Conservation (phyloP, 1,140 invertebrate species). For the Adoxophyes honmai region DNA sequence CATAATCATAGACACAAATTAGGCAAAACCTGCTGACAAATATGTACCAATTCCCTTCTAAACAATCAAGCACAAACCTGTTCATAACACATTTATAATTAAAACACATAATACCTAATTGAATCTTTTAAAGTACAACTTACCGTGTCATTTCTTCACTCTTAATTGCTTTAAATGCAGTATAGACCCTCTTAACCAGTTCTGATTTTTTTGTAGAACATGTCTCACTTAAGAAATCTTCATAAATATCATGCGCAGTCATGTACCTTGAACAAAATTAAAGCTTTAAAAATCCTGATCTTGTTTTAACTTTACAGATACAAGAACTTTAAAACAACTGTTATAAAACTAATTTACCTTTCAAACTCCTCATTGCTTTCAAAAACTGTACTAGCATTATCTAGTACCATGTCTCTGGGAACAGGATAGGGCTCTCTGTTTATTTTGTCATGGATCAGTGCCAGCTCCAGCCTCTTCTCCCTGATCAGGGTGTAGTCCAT, state of each 20-base stretch:
- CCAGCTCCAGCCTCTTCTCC: slow-evolving; percentile 50
- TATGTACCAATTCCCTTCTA: too few relatives aligned
- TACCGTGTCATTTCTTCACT: slow-evolving; percentile 43
- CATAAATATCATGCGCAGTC: slow-evolving; percentile 38
- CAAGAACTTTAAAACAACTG: too few relatives aligned
- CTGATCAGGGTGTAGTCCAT: slow-evolving; percentile 47
- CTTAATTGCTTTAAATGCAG: slow-evolving; percentile 33
- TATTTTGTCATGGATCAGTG: slow-evolving; percentile 47
- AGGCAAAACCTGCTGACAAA: too few relatives aligned
- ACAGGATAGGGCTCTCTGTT: slow-evolving; percentile 50
- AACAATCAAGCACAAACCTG: too few relatives aligned
- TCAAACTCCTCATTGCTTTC: slow-evolving; percentile 45
- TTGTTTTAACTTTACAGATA: too few relatives aligned
- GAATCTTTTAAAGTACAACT: too few relatives aligned
- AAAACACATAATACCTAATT: too few relatives aligned
- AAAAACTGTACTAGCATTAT: slow-evolving; percentile 60
- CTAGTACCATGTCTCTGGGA: slow-evolving; percentile 35
- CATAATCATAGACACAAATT: too few relatives aligned
- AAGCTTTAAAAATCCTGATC: too few relatives aligned
- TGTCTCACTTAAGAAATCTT: slow-evolving; percentile 34
- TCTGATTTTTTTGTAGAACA: slow-evolving; percentile 29
- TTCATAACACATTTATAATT: too few relatives aligned
- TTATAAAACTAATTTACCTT: slow-evolving; percentile 29
- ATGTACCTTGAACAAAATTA: slow-evolving; percentile 31
- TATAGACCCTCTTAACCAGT: slow-evolving; percentile 35